These are phyloP conservation scores for Atethmia centrago DNA, from an alignment of 2,888 invertebrate species.

Conservation along the genomic window DNA sequence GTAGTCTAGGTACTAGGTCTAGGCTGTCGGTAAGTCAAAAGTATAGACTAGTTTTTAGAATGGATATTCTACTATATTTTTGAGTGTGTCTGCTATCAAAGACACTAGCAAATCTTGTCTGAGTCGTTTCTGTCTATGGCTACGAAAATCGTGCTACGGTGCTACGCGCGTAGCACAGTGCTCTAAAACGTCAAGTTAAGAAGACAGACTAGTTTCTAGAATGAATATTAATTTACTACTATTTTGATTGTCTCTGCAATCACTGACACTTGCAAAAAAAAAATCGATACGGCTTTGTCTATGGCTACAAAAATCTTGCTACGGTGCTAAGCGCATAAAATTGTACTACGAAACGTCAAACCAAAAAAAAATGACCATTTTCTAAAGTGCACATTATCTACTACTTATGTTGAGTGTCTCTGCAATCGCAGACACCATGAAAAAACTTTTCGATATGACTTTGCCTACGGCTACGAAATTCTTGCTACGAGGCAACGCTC, in stretches of 20 bases:
- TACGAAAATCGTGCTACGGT: constrained; percentile 38
- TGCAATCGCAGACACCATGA: neutral
- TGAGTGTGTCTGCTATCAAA: neutral
- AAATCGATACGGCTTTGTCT: neutral
- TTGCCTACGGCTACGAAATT: neutral
- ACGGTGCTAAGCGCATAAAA: constrained; percentile 3
- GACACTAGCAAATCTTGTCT: neutral
- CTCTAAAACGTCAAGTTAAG: constrained; percentile 30
- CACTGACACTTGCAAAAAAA: neutral
- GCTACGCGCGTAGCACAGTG: constrained; percentile 32
- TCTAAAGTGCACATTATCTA: neutral
- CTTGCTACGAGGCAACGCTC: constrained; percentile 5
- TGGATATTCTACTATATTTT: neutral
- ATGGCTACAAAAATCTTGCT: neutral
- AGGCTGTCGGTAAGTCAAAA: neutral
- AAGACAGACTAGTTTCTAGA: neutral
- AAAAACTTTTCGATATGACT: neutral
- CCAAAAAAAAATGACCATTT: neutral
- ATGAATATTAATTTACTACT: neutral
- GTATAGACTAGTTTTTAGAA: neutral
- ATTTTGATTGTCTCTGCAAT: neutral
- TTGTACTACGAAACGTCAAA: neutral
- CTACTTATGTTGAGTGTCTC: neutral
- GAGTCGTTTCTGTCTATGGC: neutral
- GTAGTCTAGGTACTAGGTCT: neutral